Evolutionary conservation across 1,140 invertebrate species (phyloP), one percentile per base, ranked within the genome.

Genomic region (Formica exsecta): DNA sequence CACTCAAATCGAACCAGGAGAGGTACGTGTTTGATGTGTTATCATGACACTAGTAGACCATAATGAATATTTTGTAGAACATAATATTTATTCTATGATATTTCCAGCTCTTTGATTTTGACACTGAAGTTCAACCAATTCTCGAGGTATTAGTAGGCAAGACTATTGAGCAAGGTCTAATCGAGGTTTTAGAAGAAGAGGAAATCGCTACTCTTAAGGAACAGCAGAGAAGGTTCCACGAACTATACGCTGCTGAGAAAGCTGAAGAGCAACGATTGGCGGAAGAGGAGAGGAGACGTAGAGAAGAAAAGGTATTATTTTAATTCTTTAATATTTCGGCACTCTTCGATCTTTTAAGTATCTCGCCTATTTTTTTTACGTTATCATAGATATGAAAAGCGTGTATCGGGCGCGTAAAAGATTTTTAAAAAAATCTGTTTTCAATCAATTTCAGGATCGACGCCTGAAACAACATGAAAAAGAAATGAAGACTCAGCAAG

Each of bases 1-100:
- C 86, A 99, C 98, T 29, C 98, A 99, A 95, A 98, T 99, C 65
- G 96, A 97, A 89, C 97, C 98, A 4, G 98, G 98, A 76, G 98
- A 99, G 92, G 97, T 98, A 94, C 96, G 96, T 95, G 64, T 1
- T 22, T 38, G 0, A 29, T 54, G 1, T 25, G 51, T 36, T 51
- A 76, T 13, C 36, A 77, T 13, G 5, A 0, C 29, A 81, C 57
- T 19, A n/a, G 2, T 22, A 22, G 22, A 22, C 22, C 22, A 22
- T 22, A 22, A 22, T 22, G 22, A 22, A 22, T 22, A 22, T 66
- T 57, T 51, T 29, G n/a, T 48, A 48, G 1, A 38, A 13, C 7
- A 51, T 19, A 84, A 48, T 32, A 3, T 51, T 44, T n/a, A 16
- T 81, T 57, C 13, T n/a, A 8, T 9, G 19, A 66, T 79, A 36